These are phyloP conservation scores for Drosophila monieri DNA, from an alignment of 2,888 invertebrate genomes.

Conservation along the genomic window DNA sequence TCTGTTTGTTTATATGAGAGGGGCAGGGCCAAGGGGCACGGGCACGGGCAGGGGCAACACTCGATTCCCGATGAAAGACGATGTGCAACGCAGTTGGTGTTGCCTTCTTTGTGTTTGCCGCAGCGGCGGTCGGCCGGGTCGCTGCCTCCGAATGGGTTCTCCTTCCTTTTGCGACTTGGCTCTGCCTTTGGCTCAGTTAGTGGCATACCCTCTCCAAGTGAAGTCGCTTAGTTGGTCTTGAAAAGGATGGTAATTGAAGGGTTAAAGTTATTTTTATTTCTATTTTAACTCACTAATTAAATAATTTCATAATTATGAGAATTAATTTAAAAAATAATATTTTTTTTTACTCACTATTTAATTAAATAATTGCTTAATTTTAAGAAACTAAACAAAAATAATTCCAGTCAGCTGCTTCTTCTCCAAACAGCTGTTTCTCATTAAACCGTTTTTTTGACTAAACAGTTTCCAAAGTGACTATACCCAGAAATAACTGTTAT, in stretches of 20 bases:
- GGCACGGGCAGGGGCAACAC: neutral
- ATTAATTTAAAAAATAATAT: too few species aligned
- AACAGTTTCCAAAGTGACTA: too few species aligned
- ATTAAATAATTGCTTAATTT: neutral
- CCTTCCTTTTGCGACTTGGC: constrained; percentile 26
- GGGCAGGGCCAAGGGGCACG: neutral
- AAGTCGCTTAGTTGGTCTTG: constrained; percentile 17
- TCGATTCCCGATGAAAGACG: constrained; percentile 35
- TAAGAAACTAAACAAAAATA: neutral
- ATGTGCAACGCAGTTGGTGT: constrained; percentile 52
- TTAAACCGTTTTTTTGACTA: too few species aligned
- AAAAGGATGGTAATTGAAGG: constrained; percentile 7
- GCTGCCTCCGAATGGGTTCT: constrained; percentile 1
- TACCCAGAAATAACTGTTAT: too few species aligned
- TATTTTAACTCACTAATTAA: too few species aligned
- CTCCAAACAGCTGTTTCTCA: neutral
- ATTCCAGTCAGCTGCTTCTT: neutral
- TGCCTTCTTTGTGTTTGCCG: constrained; percentile 55
- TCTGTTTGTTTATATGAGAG: constrained; percentile 60
- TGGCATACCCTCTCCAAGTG: constrained; percentile 26
- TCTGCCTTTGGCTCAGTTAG: constrained; percentile 20
- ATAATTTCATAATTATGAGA: too few species aligned
- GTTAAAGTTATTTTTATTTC: too few species aligned
- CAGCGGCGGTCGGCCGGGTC: neutral
- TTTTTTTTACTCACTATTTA: neutral